These are phyloP conservation scores for Mycetomoellerius zeteki DNA, from an alignment of 1,140 invertebrate genomes.

Conservation along the genomic window DNA sequence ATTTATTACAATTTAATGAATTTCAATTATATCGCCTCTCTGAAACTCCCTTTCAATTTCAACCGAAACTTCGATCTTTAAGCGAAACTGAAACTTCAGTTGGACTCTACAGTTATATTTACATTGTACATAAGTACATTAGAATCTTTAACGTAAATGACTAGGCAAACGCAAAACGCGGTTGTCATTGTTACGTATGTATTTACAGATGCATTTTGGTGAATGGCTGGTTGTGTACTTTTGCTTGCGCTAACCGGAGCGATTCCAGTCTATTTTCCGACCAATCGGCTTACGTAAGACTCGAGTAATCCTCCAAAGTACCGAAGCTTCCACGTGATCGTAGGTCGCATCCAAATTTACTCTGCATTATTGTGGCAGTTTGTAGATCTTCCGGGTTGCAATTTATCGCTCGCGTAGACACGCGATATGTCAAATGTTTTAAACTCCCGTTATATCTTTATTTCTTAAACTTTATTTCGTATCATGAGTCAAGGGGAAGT, in stretches of 20 bases:
- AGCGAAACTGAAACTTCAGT: no score
- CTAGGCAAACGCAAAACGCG: not conserved
- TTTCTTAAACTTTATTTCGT: not conserved
- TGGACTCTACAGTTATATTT: no score
- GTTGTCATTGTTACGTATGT: not conserved
- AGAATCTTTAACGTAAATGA: not conserved
- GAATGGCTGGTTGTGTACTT: not conserved
- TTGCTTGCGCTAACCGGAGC: not conserved
- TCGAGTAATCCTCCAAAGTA: slow-evolving; percentile 12
- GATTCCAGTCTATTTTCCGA: slow-evolving; percentile 40
- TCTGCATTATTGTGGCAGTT: slow-evolving; percentile 27
- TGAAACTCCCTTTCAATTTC: no score
- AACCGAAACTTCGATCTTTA: no score
- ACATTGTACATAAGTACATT: not conserved
- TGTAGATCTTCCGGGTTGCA: not conserved
- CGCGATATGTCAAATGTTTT: not conserved
- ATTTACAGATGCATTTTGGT: not conserved
- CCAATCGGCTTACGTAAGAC: slow-evolving; percentile 39
- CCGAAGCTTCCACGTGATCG: not conserved
- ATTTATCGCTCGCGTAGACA: not conserved
- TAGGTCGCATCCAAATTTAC: slow-evolving; percentile 22
- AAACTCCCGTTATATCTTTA: not conserved
- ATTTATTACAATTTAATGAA: no score
- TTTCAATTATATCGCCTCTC: no score
- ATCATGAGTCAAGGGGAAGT: not conserved